Percentiles rank a stretch among this genome's conserved stretches.
phyloP scores from a whole-genome alignment of 2,113 vertebrate genomes.

The Conger conger region DNA sequence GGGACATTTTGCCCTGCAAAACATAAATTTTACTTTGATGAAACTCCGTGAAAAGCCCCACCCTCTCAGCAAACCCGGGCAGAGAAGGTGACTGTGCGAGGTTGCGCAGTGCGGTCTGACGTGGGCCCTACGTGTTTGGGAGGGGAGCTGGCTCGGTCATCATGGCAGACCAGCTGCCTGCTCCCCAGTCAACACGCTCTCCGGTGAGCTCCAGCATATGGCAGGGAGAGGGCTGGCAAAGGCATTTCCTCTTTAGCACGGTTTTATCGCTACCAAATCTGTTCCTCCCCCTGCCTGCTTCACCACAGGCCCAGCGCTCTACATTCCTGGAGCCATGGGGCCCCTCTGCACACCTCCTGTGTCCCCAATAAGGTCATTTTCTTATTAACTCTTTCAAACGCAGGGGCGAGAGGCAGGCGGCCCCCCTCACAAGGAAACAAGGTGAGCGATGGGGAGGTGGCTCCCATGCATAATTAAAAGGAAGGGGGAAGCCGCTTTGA shows the following conservation, averaged over 20 bases:
- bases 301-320: conserved; percentile 47
- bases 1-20: background rate
- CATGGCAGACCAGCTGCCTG: conserved; percentile 70
- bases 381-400: conserved; percentile 38
- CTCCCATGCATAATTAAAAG: background rate
- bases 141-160: conserved; percentile 25
- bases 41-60: background rate
- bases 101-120: conserved; percentile 16
- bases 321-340: conserved; percentile 59
- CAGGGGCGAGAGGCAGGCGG: conserved; percentile 35
- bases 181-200: conserved; percentile 59
- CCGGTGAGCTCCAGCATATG: conserved; percentile 57
- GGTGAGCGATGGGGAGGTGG: conserved; percentile 7
- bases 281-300: conserved; percentile 43
- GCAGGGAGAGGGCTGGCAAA: conserved; percentile 71
- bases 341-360: conserved; percentile 34
- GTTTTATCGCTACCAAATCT: conserved; percentile 34
- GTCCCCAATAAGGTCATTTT: conserved; percentile 52
- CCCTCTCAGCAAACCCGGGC: background rate
- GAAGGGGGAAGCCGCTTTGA: background rate
- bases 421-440: conserved; percentile 11
- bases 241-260: conserved; percentile 66
- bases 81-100: background rate
- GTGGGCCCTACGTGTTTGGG: conserved; percentile 10
- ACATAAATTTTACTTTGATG: background rate